Evolutionary conservation across 2,888 invertebrate species (phyloP).

Genomic region (Athripsodes cinereus): DNA sequence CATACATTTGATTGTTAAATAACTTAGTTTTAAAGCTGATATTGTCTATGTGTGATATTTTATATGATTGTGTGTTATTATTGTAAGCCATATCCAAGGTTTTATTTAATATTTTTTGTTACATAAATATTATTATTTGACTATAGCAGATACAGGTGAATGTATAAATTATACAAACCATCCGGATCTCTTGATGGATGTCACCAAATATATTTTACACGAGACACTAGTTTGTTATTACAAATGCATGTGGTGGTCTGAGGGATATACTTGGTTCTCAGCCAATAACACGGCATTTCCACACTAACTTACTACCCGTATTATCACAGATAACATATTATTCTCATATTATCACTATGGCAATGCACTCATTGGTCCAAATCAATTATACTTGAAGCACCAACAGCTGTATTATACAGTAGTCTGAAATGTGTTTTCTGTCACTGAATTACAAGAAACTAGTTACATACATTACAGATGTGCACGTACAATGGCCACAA

Average conservation of each 20-base stretch:
- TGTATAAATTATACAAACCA: slow-evolving; percentile 18
- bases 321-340: not conserved
- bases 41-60: no score
- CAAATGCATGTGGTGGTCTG: not conserved
- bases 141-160: not conserved
- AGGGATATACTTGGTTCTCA: not conserved
- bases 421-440: no score
- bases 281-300: slow-evolving; percentile 3
- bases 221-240: not conserved
- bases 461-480: no score
- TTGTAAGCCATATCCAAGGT: slow-evolving; percentile 5
- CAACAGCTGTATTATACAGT: no score
- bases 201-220: slow-evolving; percentile 7
- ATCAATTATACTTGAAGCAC: no score
- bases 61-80: no score
- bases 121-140: slow-evolving; percentile 5
- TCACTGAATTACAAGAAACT: no score
- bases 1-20: no score
- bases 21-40: no score
- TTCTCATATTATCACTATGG: not conserved
- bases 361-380: not conserved
- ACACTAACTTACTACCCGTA: not conserved
- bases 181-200: slow-evolving; percentile 12
- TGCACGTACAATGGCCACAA: no score
- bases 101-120: slow-evolving; percentile 6